Evolutionary conservation across 2,113 vertebrate genomes (phyloP), one percentile per base, ranked within the genome.

Genomic region (Martes martes): DNA sequence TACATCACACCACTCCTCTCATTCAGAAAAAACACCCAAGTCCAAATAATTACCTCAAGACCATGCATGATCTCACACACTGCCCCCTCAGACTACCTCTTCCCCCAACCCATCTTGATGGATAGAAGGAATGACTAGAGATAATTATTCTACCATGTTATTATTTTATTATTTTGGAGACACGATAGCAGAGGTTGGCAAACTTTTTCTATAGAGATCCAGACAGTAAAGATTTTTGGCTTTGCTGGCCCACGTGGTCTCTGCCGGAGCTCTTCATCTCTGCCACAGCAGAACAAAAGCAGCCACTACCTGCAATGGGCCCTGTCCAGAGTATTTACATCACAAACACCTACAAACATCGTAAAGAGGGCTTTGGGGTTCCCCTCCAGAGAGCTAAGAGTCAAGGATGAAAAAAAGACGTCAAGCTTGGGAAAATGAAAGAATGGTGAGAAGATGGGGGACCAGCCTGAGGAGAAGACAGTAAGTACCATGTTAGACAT

Each of bases 101-200:
- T 39, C 33, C 31, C 11, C 45, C 3, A 28, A 28, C 33, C 36
- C 45, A 84, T 67, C 45, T 33, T 42, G 39, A 91, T 42, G 31
- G 59, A 39, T 11, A 39, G 39, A 65, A 90, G 19, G 52, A 91
- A 13, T 65, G 4, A 52, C 39, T 5, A 65, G 19, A 61, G 36
- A 45, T 18, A 89, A 89, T 63, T 65, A 65, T 11, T 45, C 69
- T 52, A 52, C 50, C 31, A 57, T 6, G n/a, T 61, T 85, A 24
- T 24, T 71, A 14, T 28, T 81, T 95, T 84, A 71, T 94, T 83
- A 73, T 96, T 94, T 65, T 81, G 15, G 39, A 81, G 36, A 89
- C 39, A 81, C n/a, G 42, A 16, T 6, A 67, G 39, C 71, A 96
- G 65, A 94, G 18, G 57, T 8, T n/a, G 39, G 59, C 28, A 79